phyloP scores from a whole-genome alignment of 2,113 vertebrate species.

The Vanacampus margaritifer region DNA sequence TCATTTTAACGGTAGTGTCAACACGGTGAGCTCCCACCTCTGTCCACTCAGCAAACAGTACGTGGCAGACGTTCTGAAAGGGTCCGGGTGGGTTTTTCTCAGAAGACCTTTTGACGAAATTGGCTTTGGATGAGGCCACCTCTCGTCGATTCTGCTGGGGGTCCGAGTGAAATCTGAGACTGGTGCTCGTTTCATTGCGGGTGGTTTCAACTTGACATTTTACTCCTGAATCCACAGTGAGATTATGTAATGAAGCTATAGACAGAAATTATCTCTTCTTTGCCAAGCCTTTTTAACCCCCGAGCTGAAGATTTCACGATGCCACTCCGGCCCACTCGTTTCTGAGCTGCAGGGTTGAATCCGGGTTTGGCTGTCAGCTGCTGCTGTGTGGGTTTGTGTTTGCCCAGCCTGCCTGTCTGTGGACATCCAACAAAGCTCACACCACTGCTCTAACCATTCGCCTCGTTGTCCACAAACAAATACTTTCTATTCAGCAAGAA shows the following conservation, averaged over 20 bases:
- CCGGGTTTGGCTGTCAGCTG: constrained; percentile 30
- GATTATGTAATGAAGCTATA: constrained; percentile 34
- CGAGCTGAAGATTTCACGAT: constrained; percentile 54
- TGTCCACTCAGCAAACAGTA: constrained; percentile 71
- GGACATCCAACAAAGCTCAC: constrained; percentile 34
- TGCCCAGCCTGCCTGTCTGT: constrained; percentile 57
- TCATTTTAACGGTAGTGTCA: constrained; percentile 72
- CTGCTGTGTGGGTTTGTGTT: constrained; percentile 64
- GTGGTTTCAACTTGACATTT: constrained; percentile 13
- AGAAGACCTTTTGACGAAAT: constrained; percentile 52
- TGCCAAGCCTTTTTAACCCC: constrained; percentile 15
- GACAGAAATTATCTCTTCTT: constrained; percentile 6
- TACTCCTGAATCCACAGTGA: constrained; percentile 18
- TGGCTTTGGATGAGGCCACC: constrained; percentile 27
- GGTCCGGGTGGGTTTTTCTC: constrained; percentile 51
- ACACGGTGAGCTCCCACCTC: constrained; percentile 57
- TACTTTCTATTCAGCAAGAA: constrained; percentile 15
- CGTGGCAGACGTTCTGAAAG: constrained; percentile 49
- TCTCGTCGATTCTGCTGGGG: constrained; percentile 9
- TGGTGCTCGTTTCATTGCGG: constrained; percentile 31
- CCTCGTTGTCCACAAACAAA: background rate
- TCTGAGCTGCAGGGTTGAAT: constrained; percentile 13
- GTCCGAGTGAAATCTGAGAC: constrained; percentile 14
- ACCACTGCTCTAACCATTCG: constrained; percentile 34
- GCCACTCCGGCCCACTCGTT: constrained; percentile 33